These are phyloP conservation scores for Calephelis perditalis DNA, from an alignment of 2,888 invertebrate genomes.

Conservation along the genomic window DNA sequence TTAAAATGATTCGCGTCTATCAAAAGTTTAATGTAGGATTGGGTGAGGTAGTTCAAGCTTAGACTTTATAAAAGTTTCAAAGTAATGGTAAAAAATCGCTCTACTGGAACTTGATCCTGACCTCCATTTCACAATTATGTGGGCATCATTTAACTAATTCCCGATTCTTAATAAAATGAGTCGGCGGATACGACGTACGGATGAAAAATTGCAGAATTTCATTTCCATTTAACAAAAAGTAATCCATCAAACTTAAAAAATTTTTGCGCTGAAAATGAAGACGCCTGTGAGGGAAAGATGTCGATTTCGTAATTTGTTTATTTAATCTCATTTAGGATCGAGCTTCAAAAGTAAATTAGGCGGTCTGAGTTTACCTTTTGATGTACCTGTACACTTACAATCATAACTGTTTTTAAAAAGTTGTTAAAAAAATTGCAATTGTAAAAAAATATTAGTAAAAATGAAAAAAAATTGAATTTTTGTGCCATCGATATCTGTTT, in stretches of 20 bases:
- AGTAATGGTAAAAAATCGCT: no score
- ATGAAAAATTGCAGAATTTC: conserved; percentile 9
- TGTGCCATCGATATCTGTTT: no score
- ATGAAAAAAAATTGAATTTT: no score
- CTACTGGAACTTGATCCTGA: neutral
- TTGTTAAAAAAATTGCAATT: no score
- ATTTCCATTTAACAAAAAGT: conserved; percentile 13
- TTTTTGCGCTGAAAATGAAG: conserved; percentile 8
- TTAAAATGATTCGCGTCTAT: no score
- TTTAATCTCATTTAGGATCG: conserved; percentile 4
- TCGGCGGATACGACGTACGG: neutral
- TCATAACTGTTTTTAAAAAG: neutral
- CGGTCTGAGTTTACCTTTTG: neutral
- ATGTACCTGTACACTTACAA: neutral
- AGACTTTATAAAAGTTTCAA: no score
- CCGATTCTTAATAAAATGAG: conserved; percentile 6
- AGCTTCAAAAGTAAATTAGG: conserved; percentile 12
- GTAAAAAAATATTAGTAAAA: no score
- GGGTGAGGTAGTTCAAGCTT: no score
- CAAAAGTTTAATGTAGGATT: no score
- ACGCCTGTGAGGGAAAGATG: conserved; percentile 2
- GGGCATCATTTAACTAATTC: conserved; percentile 4
- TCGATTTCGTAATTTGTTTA: conserved; percentile 13
- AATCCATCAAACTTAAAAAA: conserved; percentile 15
- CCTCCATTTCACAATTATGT: conserved; percentile 6